These are phyloP conservation scores for Labeo rohita DNA, from an alignment of 2,113 vertebrate species.

Conservation along the genomic window DNA sequence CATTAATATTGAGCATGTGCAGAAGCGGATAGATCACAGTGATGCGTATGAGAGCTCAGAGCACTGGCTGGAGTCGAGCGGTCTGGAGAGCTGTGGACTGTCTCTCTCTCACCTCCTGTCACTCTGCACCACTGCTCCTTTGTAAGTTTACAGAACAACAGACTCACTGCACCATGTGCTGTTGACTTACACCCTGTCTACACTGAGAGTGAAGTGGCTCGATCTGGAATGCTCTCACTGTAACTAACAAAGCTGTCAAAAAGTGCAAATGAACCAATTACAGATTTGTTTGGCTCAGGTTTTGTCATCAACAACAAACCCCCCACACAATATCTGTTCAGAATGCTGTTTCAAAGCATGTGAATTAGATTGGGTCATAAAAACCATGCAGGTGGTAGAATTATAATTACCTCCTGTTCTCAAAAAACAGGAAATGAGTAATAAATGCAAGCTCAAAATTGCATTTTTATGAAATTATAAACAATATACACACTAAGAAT, in stretches of 20 bases:
- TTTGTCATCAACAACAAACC: background rate
- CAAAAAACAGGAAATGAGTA: background rate
- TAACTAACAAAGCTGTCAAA: background rate
- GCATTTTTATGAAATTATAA: background rate
- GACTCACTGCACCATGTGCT: background rate
- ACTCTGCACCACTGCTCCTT: conserved; percentile 10
- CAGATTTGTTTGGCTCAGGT: background rate
- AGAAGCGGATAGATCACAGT: conserved; percentile 27
- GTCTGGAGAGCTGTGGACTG: conserved; percentile 72
- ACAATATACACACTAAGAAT: background rate
- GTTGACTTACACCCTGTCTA: background rate
- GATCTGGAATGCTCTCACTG: background rate
- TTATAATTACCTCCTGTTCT: conserved; percentile 5
- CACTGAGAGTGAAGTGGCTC: background rate
- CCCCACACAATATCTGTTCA: background rate
- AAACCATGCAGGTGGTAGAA: background rate
- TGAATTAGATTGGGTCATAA: background rate
- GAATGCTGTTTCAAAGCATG: background rate
- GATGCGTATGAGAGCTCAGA: conserved; percentile 62
- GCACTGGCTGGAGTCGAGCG: conserved; percentile 74
- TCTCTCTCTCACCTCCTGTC: conserved; percentile 72
- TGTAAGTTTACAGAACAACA: conserved; percentile 14
- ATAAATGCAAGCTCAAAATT: background rate
- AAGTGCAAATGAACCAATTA: background rate
- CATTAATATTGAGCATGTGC: conserved; percentile 60